phyloP scores from a whole-genome alignment of 2,797 vertebrate species.

The Botia kubotai region DNA sequence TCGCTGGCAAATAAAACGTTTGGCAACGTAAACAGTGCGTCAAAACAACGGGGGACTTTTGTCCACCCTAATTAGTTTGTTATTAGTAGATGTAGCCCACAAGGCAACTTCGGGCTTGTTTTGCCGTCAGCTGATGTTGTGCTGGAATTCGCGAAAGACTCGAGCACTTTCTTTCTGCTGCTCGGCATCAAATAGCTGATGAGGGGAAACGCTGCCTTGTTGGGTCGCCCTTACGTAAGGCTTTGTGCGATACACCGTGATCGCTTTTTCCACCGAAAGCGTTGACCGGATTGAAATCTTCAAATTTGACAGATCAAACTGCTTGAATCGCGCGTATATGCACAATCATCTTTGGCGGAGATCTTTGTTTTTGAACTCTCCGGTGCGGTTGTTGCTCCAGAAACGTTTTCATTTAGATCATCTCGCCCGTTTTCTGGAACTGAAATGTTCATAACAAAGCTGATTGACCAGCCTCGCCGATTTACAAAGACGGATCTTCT shows the following conservation, averaged over 20 bases:
- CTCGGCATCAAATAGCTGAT: slow-evolving; percentile 50
- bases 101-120: slow-evolving; percentile 11
- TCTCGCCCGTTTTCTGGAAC: slow-evolving; percentile 24
- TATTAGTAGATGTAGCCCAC: background rate
- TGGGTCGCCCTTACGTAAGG: slow-evolving; percentile 63
- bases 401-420: slow-evolving; percentile 10
- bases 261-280: slow-evolving; percentile 34
- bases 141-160: slow-evolving; percentile 49
- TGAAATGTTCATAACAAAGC: background rate
- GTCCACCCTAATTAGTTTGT: slow-evolving; percentile 15
- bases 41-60: slow-evolving; percentile 21
- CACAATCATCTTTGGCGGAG: background rate
- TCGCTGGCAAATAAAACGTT: background rate
- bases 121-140: slow-evolving; percentile 32
- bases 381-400: background rate
- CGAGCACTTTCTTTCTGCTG: slow-evolving; percentile 43
- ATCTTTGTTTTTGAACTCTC: slow-evolving; percentile 13
- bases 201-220: slow-evolving; percentile 46
- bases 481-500: slow-evolving; percentile 1
- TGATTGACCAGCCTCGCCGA: background rate
- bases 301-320: slow-evolving; percentile 58
- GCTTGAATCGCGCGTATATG: background rate
- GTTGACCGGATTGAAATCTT: slow-evolving; percentile 43
- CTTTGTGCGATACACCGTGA: slow-evolving; percentile 51
- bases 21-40: slow-evolving; percentile 11